phyloP scores from a whole-genome alignment of 2,797 vertebrate species.

The Peromyscus eremicus region DNA sequence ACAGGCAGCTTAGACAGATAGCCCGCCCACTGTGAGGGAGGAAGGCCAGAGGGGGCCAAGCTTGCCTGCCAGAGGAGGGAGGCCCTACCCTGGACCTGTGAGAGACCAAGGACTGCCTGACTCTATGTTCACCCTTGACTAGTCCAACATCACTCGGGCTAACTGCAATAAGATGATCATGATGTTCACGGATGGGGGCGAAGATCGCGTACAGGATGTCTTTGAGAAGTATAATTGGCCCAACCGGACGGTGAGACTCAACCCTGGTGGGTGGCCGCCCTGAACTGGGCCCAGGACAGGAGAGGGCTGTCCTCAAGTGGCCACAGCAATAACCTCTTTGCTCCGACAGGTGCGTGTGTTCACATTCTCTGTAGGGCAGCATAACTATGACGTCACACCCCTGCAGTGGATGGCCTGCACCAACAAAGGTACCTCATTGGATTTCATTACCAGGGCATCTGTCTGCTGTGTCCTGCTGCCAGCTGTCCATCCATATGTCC shows the following conservation, averaged over 20 bases:
- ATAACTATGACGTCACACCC: constrained; percentile 98
- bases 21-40: background rate
- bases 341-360: constrained; percentile 95
- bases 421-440: constrained; percentile 93
- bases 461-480: background rate
- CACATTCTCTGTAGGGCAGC: constrained; percentile 98
- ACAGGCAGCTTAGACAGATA: background rate
- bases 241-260: constrained; percentile 95
- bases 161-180: constrained; percentile 99
- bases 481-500: background rate
- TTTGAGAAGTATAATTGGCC: constrained; percentile 99
- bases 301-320: background rate
- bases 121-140: constrained; percentile 76
- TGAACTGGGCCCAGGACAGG: background rate
- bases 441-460: background rate
- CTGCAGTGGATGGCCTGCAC: constrained; percentile 99
- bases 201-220: constrained; percentile 97
- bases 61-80: background rate
- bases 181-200: constrained; percentile 99
- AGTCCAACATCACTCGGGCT: constrained; percentile 96
- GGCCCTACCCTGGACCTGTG: background rate
- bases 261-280: background rate
- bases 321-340: background rate
- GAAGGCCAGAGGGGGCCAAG: background rate
- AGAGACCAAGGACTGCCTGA: background rate